These are phyloP conservation scores for Myxocyprinus asiaticus DNA, from an alignment of 2,113 vertebrate species.

Conservation along the genomic window DNA sequence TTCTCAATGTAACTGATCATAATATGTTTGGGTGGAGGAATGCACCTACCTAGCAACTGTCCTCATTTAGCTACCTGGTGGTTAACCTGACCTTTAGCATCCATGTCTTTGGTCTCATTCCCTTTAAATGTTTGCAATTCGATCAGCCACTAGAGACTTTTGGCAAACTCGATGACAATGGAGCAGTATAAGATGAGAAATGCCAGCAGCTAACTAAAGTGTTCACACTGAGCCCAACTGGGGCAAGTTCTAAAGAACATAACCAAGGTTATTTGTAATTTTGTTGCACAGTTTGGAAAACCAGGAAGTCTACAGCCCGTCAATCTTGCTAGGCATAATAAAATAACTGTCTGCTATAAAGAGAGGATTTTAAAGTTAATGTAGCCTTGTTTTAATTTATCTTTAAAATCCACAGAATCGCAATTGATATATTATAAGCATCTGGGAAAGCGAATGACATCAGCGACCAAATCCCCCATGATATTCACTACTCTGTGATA, in stretches of 20 bases:
- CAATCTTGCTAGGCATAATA: neutral
- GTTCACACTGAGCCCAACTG: slow-evolving; percentile 6
- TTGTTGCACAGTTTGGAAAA: slow-evolving; percentile 13
- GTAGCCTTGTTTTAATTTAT: too few relatives aligned
- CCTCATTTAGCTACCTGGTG: slow-evolving; percentile 9
- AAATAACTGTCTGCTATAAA: slow-evolving; percentile 17
- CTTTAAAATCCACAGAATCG: neutral
- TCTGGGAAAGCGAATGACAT: neutral
- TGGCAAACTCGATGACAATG: slow-evolving; percentile 30
- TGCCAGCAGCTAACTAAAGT: neutral
- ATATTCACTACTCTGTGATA: too few relatives aligned
- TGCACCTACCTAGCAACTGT: slow-evolving; percentile 8
- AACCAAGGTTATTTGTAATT: slow-evolving; percentile 7
- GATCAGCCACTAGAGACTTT: slow-evolving; percentile 42
- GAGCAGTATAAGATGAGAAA: neutral
- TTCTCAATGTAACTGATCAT: neutral
- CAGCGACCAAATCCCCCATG: neutral
- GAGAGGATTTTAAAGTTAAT: neutral
- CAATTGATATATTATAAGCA: neutral
- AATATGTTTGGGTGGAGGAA: neutral
- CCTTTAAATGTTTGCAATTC: slow-evolving; percentile 45
- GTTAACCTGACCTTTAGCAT: slow-evolving; percentile 43
- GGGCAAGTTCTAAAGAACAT: slow-evolving; percentile 5
- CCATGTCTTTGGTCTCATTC: slow-evolving; percentile 40
- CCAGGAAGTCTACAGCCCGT: slow-evolving; percentile 4